phyloP scores from a whole-genome alignment of 2,113 vertebrate genomes.

The Gavialis gangeticus region DNA sequence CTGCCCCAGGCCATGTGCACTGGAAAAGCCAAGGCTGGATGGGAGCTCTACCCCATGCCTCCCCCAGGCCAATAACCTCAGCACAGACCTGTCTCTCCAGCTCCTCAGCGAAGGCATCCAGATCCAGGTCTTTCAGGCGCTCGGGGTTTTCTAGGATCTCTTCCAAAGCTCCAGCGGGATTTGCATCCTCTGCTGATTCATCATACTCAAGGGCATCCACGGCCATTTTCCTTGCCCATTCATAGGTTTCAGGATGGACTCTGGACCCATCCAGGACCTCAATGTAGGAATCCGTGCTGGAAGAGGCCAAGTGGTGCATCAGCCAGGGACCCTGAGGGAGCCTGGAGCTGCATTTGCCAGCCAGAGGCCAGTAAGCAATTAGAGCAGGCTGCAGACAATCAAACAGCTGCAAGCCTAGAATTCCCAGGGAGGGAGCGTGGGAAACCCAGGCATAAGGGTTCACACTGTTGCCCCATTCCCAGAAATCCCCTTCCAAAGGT shows the following conservation, averaged over 20 bases:
- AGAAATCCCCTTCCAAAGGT: neutral
- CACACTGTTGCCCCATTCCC: neutral
- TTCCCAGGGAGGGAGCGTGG: accelerated
- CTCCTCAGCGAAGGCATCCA: constrained; percentile 98
- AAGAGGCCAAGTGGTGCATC: constrained; percentile 11
- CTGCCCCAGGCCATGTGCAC: neutral
- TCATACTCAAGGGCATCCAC: constrained; percentile 97
- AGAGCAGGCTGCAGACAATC: no score
- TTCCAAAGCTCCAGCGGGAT: constrained; percentile 95
- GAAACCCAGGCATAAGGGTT: neutral
- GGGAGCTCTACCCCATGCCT: neutral
- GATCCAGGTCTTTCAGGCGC: constrained; percentile 95
- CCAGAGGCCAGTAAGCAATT: no score
- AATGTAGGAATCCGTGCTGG: constrained; percentile 98
- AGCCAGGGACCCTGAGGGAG: neutral
- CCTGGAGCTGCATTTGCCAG: neutral
- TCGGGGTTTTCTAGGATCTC: constrained; percentile 98
- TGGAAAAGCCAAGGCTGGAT: neutral
- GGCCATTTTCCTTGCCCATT: constrained; percentile 99
- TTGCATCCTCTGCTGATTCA: constrained; percentile 97
- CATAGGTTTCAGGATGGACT: constrained; percentile 97
- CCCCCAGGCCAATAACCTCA: neutral
- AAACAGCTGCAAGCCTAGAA: neutral
- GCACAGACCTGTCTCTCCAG: constrained; percentile 95
- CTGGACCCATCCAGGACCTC: constrained; percentile 97